Conservation (phyloP, 2,113 vertebrate species). For the Bubo bubo region DNA sequence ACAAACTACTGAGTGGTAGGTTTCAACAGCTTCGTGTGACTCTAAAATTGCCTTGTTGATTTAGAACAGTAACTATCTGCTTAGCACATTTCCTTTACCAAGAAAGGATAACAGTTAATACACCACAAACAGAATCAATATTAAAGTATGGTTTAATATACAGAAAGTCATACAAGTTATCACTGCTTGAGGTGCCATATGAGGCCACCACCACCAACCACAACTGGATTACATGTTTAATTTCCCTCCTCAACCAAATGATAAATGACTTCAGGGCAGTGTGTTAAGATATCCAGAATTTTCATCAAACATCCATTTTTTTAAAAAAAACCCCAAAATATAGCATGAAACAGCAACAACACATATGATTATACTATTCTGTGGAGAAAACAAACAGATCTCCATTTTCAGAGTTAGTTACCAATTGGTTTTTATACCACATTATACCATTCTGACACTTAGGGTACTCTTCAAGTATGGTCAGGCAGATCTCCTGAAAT, state of each 20-base stretch:
- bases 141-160: conserved; percentile 66
- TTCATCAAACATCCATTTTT: not conserved
- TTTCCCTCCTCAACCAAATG: conserved; percentile 27
- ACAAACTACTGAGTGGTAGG: conserved; percentile 31
- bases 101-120: conserved; percentile 59
- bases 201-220: not conserved
- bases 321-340: not conserved
- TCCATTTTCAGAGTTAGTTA: not conserved
- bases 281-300: conserved; percentile 17
- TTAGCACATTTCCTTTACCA: conserved; percentile 36
- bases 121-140: conserved; percentile 61
- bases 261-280: conserved; percentile 31
- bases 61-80: conserved; percentile 15
- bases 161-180: conserved; percentile 56
- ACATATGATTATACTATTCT: not conserved
- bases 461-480: not conserved
- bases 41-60: conserved; percentile 23
- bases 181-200: conserved; percentile 28
- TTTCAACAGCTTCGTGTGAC: conserved; percentile 32
- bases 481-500: not conserved
- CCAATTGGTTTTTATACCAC: not conserved
- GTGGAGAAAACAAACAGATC: conserved; percentile 3
- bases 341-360: conserved; percentile 19
- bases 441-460: not conserved
- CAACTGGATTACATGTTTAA: not conserved